Evolutionary conservation across 2,113 vertebrate species (phyloP).

Genomic region (Carettochelys insculpta): DNA sequence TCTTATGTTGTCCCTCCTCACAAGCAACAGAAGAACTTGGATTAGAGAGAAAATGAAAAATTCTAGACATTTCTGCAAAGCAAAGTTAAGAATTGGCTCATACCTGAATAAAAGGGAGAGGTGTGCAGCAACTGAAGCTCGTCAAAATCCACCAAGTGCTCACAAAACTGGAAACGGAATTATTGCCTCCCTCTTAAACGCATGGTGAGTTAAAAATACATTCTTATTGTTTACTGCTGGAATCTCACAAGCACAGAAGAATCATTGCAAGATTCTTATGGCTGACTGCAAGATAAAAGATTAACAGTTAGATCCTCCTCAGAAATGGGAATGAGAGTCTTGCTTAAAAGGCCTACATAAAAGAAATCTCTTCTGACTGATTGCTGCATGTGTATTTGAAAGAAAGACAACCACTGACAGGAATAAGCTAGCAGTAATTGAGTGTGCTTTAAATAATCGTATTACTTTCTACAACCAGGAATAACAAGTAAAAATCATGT

Average conservation of each 20-base stretch:
- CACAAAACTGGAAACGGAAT: background rate
- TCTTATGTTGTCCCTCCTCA: rapidly evolving
- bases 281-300: background rate
- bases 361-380: background rate
- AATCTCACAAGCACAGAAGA: background rate
- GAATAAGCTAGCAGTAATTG: background rate
- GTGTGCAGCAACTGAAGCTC: slow-evolving; percentile 28
- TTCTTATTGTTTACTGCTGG: slow-evolving; percentile 3
- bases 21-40: background rate
- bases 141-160: slow-evolving; percentile 7
- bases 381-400: background rate
- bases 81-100: background rate
- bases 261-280: background rate
- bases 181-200: background rate
- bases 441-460: background rate
- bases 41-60: background rate
- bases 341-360: background rate
- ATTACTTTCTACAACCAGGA: background rate
- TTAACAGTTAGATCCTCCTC: background rate
- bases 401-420: background rate
- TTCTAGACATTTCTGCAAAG: rapidly evolving
- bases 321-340: background rate
- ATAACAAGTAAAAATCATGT: rapidly evolving
- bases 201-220: background rate
- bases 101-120: slow-evolving; percentile 2